Percentiles rank a stretch among this genome's conserved stretches.
phyloP scores from a whole-genome alignment of 2,888 invertebrate species.

The Drosophila prolongata region DNA sequence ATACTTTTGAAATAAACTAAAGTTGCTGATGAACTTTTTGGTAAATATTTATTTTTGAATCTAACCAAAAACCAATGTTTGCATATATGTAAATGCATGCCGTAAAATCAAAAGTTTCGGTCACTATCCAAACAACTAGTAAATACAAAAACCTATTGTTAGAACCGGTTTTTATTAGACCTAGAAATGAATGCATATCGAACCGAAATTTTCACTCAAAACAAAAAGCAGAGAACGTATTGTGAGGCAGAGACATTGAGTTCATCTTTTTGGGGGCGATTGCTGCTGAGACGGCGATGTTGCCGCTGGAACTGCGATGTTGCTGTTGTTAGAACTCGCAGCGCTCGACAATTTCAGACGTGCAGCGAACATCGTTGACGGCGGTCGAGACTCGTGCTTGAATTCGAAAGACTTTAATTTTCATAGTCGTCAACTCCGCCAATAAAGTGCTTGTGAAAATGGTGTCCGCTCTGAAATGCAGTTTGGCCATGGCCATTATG shows the following conservation, averaged over 20 bases:
- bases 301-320: slow-evolving; percentile 1
- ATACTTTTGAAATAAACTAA: too few species aligned
- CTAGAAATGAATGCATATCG: background rate
- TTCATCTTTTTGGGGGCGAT: slow-evolving; percentile 3
- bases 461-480: slow-evolving; percentile 65
- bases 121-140: slow-evolving; percentile 5
- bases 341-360: slow-evolving; percentile 59
- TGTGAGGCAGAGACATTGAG: slow-evolving; percentile 4
- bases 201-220: slow-evolving; percentile 47
- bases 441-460: slow-evolving; percentile 42
- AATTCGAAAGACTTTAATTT: background rate
- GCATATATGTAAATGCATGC: background rate
- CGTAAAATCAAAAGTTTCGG: background rate
- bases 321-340: slow-evolving; percentile 2
- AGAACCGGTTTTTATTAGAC: slow-evolving; percentile 24
- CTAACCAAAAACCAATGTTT: background rate
- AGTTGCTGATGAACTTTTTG: too few species aligned
- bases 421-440: background rate
- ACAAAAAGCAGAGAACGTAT: slow-evolving; percentile 5
- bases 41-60: too few species aligned
- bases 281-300: background rate
- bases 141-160: background rate
- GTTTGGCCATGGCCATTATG: slow-evolving; percentile 73
- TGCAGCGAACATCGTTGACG: slow-evolving; percentile 61
- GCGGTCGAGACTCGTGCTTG: slow-evolving; percentile 49